Evolutionary conservation across 2,113 vertebrate genomes (phyloP).

Genomic region (rabbit (Oryctolagus cuniculus)): DNA sequence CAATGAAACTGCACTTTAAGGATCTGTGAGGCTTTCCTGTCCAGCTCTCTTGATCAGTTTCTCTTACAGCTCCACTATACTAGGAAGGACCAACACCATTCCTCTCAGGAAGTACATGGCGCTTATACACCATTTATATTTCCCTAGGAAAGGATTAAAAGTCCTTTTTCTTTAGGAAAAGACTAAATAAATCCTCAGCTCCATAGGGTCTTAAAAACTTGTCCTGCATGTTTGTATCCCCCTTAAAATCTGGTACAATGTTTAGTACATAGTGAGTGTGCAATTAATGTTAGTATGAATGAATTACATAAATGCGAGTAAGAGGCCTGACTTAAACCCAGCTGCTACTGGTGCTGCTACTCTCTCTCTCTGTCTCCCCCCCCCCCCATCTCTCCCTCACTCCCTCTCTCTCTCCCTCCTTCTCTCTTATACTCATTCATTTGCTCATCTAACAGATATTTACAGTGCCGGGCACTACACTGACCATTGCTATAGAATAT

Average conservation of each 20-base stretch:
- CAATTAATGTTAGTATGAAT: constrained; percentile 18
- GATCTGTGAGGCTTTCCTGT: background rate
- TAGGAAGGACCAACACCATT: background rate
- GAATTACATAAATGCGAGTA: constrained; percentile 21
- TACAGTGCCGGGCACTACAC: constrained; percentile 13
- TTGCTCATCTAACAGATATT: constrained; percentile 40
- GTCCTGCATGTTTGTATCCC: background rate
- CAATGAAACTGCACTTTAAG: constrained; percentile 40
- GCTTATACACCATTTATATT: background rate
- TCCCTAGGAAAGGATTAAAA: background rate
- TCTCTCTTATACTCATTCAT: constrained; percentile 15
- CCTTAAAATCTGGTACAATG: background rate
- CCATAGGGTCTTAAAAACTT: background rate
- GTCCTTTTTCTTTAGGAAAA: background rate
- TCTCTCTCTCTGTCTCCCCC: too few species aligned
- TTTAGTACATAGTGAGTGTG: background rate
- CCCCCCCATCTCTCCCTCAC: background rate
- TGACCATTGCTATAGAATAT: background rate
- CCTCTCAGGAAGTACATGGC: background rate
- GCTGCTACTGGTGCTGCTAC: too few species aligned
- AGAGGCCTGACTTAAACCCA: background rate
- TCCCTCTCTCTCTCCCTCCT: background rate
- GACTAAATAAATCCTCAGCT: constrained; percentile 20
- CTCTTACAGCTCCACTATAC: background rate
- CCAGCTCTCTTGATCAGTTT: background rate